Evolutionary conservation across 2,113 vertebrate species (phyloP), one percentile per base, ranked within the genome.

Genomic region (Psophia crepitans): DNA sequence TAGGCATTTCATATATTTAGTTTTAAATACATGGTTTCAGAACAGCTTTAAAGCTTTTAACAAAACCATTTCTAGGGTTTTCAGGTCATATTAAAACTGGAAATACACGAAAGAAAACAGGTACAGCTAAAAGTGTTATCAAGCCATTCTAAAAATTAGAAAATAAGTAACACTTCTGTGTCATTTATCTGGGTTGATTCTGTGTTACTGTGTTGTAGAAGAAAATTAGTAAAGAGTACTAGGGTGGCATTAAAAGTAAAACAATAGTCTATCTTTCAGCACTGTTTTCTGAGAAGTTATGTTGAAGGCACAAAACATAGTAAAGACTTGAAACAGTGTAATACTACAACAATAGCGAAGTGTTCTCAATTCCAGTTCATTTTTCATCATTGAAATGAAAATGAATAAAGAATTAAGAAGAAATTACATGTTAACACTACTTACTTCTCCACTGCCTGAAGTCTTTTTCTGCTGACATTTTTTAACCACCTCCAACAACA

Each of bases 401-500:
- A 75, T 5, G 0, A 74, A 57, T 49, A 81, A 79, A 66, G 15
- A 70, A 63, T 26, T 60, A 65, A 3, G 24, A 78, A 77, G 24
- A 58, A 74, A 65, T 61, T 20, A 17, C 20, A 84, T 9, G 26
- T 81, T 61, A 66, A 44, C 4, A 41, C 23, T 76, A 94, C 96
- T 98, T 90, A 99, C 99, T 89, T 99, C 98, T 24, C 85, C 56
- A 26, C 39, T 44, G 49, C 82, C 21, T 6, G 95, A 82, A 30
- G 78, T 65, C n/a, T 94, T 98, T 30, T 96, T 97, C 77, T 97
- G 98, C 20, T 98, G 98, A 83, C 97, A 98, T 64, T 98, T 98
- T 95, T 97, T 98, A 90, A 99, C 95, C 56, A 99, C 97, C 88
- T 99, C 99, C 96, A 99, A 91, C 30, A 99, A 89, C 27, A 99